These are phyloP conservation scores for Antidorcas marsupialis DNA, from an alignment of 2,113 vertebrate species.

Conservation along the genomic window DNA sequence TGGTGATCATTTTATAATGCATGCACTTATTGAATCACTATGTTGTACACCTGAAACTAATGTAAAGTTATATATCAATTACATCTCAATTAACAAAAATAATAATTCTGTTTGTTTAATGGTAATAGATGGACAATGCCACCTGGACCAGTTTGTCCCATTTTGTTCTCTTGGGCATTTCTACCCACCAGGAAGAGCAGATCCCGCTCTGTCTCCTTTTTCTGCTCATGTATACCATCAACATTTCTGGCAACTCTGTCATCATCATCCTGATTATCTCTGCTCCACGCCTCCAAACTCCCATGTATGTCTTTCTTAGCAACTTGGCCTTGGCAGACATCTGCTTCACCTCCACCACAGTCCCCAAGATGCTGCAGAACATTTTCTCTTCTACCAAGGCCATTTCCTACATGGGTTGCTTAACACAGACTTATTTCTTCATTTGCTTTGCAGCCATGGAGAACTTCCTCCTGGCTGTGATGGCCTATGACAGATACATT, in stretches of 20 bases:
- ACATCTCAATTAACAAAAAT: background rate
- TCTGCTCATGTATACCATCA: constrained; percentile 58
- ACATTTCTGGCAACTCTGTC: constrained; percentile 47
- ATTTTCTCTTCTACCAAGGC: constrained; percentile 52
- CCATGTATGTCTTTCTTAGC: constrained; percentile 68
- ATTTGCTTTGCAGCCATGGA: constrained; percentile 66
- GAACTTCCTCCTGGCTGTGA: constrained; percentile 64
- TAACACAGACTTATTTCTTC: constrained; percentile 68
- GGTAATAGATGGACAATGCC: constrained; percentile 26
- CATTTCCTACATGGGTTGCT: constrained; percentile 60
- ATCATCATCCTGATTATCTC: constrained; percentile 51
- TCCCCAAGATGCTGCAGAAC: constrained; percentile 67
- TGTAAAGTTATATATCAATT: background rate
- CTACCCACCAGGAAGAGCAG: constrained; percentile 39
- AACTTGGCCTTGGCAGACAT: constrained; percentile 64
- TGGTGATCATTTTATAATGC: background rate
- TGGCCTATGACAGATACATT: constrained; percentile 65
- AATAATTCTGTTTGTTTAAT: background rate
- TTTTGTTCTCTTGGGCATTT: constrained; percentile 72
- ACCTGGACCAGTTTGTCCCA: constrained; percentile 46
- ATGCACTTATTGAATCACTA: background rate
- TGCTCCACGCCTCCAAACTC: constrained; percentile 40
- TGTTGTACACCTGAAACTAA: background rate
- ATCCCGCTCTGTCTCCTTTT: constrained; percentile 65
- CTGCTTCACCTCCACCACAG: constrained; percentile 55